phyloP scores from a whole-genome alignment of 1,140 invertebrate species.

The Euwallacea similis region DNA sequence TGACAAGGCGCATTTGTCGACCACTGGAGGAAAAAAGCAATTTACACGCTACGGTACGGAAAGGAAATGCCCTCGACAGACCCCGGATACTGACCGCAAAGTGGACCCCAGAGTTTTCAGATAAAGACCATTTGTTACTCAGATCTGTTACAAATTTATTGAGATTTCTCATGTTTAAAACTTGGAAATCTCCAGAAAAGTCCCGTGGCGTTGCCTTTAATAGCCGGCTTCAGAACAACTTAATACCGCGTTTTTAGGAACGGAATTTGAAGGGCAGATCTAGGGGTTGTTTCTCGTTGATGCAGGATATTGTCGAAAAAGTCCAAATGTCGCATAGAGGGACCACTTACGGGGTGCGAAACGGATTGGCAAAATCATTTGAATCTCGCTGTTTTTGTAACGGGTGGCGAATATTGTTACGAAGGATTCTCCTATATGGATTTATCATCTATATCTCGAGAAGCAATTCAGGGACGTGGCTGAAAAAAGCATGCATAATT shows the following conservation, averaged over 20 bases:
- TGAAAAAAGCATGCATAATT: background rate
- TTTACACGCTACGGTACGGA: conserved; percentile 25
- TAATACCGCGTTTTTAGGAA: no score
- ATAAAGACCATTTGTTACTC: conserved; percentile 1
- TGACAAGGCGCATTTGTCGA: conserved; percentile 29
- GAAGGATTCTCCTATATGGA: conserved; percentile 28
- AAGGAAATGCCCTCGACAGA: conserved; percentile 30
- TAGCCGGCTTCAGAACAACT: background rate
- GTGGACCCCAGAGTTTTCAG: conserved; percentile 12
- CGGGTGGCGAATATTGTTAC: conserved; percentile 34
- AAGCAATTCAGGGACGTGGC: background rate
- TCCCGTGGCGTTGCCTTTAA: background rate
- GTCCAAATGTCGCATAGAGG: conserved; percentile 33
- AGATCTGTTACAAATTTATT: no score
- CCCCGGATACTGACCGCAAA: conserved; percentile 30
- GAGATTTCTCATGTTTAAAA: no score
- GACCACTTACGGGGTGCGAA: conserved; percentile 31
- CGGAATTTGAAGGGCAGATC: background rate
- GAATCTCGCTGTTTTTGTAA: conserved; percentile 37
- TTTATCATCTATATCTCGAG: conserved; percentile 32
- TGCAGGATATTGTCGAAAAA: conserved; percentile 28
- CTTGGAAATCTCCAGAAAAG: background rate
- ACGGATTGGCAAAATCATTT: conserved; percentile 32
- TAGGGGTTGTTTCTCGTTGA: conserved; percentile 15
- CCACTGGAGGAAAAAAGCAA: conserved; percentile 23